A percentile compares a stretch with the other conserved stretches of the same genome.
Evolutionary conservation across 2,113 vertebrate species (phyloP).

Genomic region (Montifringilla adamsi): DNA sequence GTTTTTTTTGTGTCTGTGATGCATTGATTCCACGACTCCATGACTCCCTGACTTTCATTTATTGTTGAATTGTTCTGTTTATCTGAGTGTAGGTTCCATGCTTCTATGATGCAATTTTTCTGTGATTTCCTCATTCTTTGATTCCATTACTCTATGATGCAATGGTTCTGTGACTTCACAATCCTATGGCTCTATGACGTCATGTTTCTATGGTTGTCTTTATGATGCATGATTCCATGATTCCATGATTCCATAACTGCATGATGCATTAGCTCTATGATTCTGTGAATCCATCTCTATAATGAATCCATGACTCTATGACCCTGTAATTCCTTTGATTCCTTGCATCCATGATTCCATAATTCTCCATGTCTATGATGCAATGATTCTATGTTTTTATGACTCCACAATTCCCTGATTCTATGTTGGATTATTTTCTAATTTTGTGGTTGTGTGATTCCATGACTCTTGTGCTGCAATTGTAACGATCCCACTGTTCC

Average conservation of each 20-base stretch:
- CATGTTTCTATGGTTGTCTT: neutral
- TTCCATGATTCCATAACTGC: neutral
- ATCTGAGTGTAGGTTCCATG: neutral
- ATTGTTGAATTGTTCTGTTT: neutral
- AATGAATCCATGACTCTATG: neutral
- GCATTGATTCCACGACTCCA: too few relatives aligned
- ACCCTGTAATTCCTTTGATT: neutral
- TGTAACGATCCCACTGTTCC: too few relatives aligned
- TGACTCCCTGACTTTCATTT: neutral
- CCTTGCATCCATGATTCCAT: neutral
- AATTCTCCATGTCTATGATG: neutral
- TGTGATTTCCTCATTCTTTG: neutral
- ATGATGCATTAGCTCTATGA: too few relatives aligned
- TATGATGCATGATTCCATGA: neutral
- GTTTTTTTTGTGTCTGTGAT: accelerated
- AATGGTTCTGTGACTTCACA: neutral
- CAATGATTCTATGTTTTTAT: neutral
- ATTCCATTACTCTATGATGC: neutral
- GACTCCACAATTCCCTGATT: neutral
- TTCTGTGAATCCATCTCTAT: too few relatives aligned
- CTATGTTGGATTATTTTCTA: neutral
- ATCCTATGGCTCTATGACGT: neutral
- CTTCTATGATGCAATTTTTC: neutral
- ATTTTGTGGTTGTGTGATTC: neutral
- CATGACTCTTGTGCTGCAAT: neutral